Base-by-base conservation (phyloP, 2,113 vertebrate genomes). In the Ranitomeya imitator region DNA sequence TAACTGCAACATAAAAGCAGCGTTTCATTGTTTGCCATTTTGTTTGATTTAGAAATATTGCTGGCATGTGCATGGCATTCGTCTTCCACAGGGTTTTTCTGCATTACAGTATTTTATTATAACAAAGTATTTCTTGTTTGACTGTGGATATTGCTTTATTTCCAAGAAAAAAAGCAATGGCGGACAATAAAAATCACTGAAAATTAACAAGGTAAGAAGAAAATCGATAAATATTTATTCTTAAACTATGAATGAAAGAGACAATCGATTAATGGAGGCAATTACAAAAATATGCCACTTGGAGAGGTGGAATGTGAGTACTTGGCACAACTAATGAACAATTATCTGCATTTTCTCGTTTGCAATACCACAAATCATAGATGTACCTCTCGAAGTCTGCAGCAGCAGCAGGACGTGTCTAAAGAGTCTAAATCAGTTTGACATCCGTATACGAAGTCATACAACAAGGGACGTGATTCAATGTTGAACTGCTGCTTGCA, bases 381-480 rank as follows among this genome's bases (percentile, higher is more conserved):
- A 59, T 59, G 7, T 79, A 59, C 26, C 59, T 13, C 15, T 8
- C 14, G 2, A 3, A 52, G 74, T 52, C 19, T 16, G 13, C 4
- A 26, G 76, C 52, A 26, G 76, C 52, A 14, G 77, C 21, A 23
- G 77, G 51, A 21, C 12, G 23, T 57, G 52, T 79, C 6, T 23
- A 12, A 14, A 23, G 54, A 59, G 16, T 6, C 14, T 31, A 59
- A 15, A 55, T 59, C 78, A 59, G 11, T 31, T 31, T 59, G n/a
- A 79, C 78, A 78, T 78, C 18, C 51, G 21, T 77, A 77, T 7
- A 51, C 11, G 37, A 18, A 54, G 51, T 13, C 76, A 54, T 19
- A 78, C 45, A 52, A 77, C 26, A 77, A 52, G 45, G 74, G 45
- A 52, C 45, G 59, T 79, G 78, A 79, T 79, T 26, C 54, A 79